Conservation (phyloP, 1,140 invertebrate species). For the Bathynomus jamesi region DNA sequence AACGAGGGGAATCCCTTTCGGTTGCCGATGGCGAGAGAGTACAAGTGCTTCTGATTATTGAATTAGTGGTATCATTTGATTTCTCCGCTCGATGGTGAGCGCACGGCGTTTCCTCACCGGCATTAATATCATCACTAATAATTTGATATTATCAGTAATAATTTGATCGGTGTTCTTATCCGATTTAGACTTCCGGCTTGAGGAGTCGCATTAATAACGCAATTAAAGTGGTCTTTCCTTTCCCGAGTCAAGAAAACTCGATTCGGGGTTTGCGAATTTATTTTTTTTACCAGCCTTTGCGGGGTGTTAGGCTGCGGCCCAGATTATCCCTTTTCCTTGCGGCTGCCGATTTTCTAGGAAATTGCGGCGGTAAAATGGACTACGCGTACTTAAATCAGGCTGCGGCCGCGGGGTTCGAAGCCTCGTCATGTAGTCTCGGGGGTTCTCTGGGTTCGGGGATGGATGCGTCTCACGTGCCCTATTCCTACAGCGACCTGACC, state of each 20-base stretch:
- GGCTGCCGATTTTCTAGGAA: no score
- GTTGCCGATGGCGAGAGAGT: background rate
- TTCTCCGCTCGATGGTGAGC: constrained; percentile 37
- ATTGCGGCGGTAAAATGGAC: constrained; percentile 49
- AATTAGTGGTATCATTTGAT: constrained; percentile 39
- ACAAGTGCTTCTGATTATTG: constrained; percentile 36
- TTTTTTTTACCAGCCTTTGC: background rate
- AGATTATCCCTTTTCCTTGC: no score
- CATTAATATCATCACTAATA: constrained; percentile 39
- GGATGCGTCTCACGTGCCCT: constrained; percentile 57
- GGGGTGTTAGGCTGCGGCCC: background rate
- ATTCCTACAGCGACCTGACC: constrained; percentile 71
- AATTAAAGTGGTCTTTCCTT: constrained; percentile 15
- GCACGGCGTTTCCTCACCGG: constrained; percentile 36
- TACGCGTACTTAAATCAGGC: constrained; percentile 65
- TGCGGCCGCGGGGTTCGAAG: constrained; percentile 55
- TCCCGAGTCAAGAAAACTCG: background rate
- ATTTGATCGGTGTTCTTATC: constrained; percentile 38
- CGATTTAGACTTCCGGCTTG: constrained; percentile 34
- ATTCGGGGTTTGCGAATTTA: background rate
- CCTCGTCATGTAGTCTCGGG: constrained; percentile 55
- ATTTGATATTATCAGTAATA: constrained; percentile 39
- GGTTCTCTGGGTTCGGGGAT: constrained; percentile 51
- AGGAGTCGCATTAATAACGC: constrained; percentile 32
- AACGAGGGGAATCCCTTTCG: background rate